phyloP scores from a whole-genome alignment of 2,113 vertebrate species.

The Grus americana region DNA sequence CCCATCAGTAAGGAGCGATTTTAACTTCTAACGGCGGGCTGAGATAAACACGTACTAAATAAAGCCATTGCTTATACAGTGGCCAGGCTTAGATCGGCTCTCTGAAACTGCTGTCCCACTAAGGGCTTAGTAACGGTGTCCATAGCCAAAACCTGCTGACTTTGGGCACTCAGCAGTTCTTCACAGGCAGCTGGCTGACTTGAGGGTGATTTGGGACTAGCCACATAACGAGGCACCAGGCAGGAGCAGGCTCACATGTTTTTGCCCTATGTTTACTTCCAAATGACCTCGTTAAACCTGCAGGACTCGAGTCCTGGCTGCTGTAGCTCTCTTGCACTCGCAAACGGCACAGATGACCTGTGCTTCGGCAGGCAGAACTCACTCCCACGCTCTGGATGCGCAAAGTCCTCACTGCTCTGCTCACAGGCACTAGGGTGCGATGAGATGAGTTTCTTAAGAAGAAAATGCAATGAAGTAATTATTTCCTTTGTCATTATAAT shows the following conservation, averaged over 20 bases:
- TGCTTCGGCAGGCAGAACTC: not conserved
- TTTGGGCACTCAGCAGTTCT: not conserved
- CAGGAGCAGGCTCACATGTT: not conserved
- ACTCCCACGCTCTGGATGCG: not conserved
- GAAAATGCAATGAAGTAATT: not conserved
- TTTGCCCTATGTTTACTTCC: not conserved
- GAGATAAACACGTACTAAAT: not conserved
- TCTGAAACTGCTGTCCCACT: not conserved
- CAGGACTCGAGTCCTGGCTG: not conserved
- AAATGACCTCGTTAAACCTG: not conserved
- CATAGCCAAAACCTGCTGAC: not conserved
- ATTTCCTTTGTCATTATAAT: slow-evolving; percentile 36
- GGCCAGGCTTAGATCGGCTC: not conserved
- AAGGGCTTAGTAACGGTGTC: not conserved
- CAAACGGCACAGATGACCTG: accelerated
- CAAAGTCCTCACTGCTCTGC: not conserved
- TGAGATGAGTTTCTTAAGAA: not conserved
- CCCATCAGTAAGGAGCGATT: not conserved
- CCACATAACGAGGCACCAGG: not conserved
- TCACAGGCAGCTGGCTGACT: not conserved
- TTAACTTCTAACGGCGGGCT: not conserved
- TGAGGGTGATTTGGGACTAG: not conserved
- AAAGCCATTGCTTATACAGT: not conserved
- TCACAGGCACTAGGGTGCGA: not conserved
- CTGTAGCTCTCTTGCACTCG: not conserved